A percentile compares a stretch with the other conserved stretches of the same genome.
These are phyloP conservation scores for Cnemophilus loriae DNA, from an alignment of 2,113 vertebrate species.

Conservation along the genomic window DNA sequence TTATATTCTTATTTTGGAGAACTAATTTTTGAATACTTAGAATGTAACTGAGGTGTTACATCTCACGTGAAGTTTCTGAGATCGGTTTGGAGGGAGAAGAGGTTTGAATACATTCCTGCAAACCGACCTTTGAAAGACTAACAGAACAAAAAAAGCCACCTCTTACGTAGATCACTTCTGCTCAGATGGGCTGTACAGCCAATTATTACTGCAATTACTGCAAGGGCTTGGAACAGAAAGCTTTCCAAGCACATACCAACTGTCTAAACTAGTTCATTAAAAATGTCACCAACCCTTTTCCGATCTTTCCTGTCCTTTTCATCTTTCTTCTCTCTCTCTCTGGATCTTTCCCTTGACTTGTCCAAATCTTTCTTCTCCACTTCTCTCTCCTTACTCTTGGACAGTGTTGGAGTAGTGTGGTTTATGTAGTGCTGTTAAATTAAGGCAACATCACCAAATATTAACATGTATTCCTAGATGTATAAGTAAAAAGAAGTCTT, in stretches of 20 bases:
- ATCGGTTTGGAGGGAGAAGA: neutral
- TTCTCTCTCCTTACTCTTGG: conserved; percentile 90
- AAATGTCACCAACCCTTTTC: conserved; percentile 83
- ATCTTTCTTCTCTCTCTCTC: conserved; percentile 90
- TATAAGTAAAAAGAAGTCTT: conserved; percentile 29
- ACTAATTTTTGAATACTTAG: neutral
- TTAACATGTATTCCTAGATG: conserved; percentile 60
- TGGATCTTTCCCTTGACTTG: conserved; percentile 87
- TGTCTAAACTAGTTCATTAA: conserved; percentile 54
- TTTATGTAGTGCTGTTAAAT: conserved; percentile 90
- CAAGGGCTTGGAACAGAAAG: neutral
- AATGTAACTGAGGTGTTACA: neutral
- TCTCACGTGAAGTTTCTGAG: neutral
- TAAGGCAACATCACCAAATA: conserved; percentile 76
- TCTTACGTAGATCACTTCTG: neutral
- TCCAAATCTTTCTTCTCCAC: conserved; percentile 90
- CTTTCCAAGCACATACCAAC: neutral
- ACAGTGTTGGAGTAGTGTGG: conserved; percentile 82
- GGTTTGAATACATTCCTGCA: neutral
- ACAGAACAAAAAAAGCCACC: neutral
- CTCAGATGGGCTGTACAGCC: neutral
- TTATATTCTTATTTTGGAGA: neutral
- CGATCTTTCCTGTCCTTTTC: conserved; percentile 88
- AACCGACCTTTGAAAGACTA: neutral
- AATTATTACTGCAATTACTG: neutral